Conservation (phyloP, 2,888 invertebrate species). For the Dolichopus griseipennis region DNA sequence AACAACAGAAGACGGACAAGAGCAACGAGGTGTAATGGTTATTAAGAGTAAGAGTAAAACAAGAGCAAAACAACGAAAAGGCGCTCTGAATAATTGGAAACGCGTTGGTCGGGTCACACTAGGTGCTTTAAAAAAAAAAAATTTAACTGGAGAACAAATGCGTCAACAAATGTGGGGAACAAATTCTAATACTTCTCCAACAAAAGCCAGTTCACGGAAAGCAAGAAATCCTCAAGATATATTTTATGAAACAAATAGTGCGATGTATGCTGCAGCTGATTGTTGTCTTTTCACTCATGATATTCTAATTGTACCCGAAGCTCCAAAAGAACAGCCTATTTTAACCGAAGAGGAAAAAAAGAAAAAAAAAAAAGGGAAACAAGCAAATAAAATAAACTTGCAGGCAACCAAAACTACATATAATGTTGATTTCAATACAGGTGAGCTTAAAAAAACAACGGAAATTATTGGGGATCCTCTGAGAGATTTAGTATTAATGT, state of each 20-base stretch:
- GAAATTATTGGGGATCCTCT: conserved; percentile 47
- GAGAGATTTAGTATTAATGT: conserved; percentile 53
- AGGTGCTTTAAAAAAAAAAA: conserved; percentile 68
- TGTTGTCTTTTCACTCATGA: conserved; percentile 78
- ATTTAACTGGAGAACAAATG: conserved; percentile 79
- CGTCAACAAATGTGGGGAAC: conserved; percentile 85
- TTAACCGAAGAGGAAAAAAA: conserved; percentile 25
- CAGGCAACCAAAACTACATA: conserved; percentile 16
- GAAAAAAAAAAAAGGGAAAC: conserved; percentile 2
- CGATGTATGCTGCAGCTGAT: conserved; percentile 67
- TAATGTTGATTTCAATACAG: neutral
- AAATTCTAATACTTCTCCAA: conserved; percentile 77
- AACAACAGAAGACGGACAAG: conserved; percentile 71
- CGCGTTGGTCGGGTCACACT: conserved; percentile 82
- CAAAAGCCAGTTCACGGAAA: conserved; percentile 56
- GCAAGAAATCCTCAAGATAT: conserved; percentile 41
- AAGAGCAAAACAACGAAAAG: conserved; percentile 89
- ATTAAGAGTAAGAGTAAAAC: conserved; percentile 97
- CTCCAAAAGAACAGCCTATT: neutral
- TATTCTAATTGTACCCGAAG: conserved; percentile 45
- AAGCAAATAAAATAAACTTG: conserved; percentile 18
- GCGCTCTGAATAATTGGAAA: conserved; percentile 96
- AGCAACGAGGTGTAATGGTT: conserved; percentile 91
- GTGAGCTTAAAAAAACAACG: neutral
- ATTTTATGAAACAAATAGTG: conserved; percentile 42